Conservation (phyloP, 2,797 vertebrate genomes). For the Acanthornis magna region DNA sequence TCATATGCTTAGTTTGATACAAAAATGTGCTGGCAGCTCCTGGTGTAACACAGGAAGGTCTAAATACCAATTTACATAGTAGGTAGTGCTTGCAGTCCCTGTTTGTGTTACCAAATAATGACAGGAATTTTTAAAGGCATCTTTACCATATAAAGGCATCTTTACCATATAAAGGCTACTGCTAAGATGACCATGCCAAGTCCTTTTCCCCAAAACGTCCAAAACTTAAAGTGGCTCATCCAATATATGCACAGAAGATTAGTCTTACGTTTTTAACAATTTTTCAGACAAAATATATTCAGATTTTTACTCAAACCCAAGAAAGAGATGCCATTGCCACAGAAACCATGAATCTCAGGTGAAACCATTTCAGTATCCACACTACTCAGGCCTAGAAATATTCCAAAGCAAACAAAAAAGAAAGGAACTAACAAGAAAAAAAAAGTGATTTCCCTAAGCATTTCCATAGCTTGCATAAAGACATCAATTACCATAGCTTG, state of each 20-base stretch:
- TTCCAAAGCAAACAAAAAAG: conserved; percentile 15
- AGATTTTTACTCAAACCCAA: background rate
- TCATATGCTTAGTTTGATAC: background rate
- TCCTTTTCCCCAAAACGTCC: background rate
- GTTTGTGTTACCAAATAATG: background rate
- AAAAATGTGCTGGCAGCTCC: background rate
- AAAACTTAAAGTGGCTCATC: background rate
- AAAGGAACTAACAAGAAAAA: conserved; percentile 8
- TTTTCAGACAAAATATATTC: background rate
- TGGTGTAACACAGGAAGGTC: background rate
- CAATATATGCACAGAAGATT: background rate
- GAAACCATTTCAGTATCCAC: background rate
- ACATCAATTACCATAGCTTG: conserved; percentile 65
- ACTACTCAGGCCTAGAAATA: background rate
- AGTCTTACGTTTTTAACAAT: background rate
- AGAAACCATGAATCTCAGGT: background rate
- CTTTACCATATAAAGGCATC: background rate
- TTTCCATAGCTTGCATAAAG: conserved; percentile 59
- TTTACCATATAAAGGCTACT: background rate
- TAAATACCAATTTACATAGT: background rate
- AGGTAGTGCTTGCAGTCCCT: background rate
- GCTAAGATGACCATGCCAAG: background rate
- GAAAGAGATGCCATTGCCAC: background rate
- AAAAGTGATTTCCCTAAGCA: conserved; percentile 54
- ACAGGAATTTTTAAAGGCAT: background rate